These are phyloP conservation scores for Cepaea hortensis DNA, from an alignment of 2,888 invertebrate genomes.

Conservation along the genomic window DNA sequence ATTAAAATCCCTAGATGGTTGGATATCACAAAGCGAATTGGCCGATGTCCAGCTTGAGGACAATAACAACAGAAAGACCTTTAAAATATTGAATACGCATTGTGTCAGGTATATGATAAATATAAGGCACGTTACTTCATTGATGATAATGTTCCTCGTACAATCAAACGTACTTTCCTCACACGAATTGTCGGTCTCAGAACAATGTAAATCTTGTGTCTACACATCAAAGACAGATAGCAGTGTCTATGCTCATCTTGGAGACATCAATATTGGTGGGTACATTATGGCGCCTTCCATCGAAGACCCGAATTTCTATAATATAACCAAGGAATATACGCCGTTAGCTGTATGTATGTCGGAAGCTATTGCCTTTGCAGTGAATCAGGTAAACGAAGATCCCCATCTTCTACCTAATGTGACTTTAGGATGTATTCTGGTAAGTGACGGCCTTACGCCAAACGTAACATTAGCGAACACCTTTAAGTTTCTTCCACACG, in stretches of 20 bases:
- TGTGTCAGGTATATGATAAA: too few species aligned
- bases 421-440: constrained; percentile 58
- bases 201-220: too few species aligned
- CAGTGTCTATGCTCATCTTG: constrained; percentile 12
- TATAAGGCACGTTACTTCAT: too few species aligned
- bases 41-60: too few species aligned
- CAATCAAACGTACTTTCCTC: too few species aligned
- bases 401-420: constrained; percentile 55
- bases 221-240: too few species aligned
- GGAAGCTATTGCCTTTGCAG: constrained; percentile 61
- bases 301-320: background rate
- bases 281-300: constrained; percentile 53
- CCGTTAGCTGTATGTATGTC: constrained; percentile 56
- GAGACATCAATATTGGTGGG: constrained; percentile 62
- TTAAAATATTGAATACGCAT: too few species aligned
- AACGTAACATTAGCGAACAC: constrained; percentile 59
- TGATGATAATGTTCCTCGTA: too few species aligned
- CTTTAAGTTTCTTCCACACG: constrained; percentile 56
- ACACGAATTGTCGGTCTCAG: too few species aligned
- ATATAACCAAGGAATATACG: background rate
- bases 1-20: too few species aligned
- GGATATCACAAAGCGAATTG: too few species aligned
- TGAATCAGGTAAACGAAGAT: constrained; percentile 57
- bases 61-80: too few species aligned
- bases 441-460: constrained; percentile 62